Conservation (phyloP, 2,113 vertebrate genomes). For the Phrynosoma blainvillii region DNA sequence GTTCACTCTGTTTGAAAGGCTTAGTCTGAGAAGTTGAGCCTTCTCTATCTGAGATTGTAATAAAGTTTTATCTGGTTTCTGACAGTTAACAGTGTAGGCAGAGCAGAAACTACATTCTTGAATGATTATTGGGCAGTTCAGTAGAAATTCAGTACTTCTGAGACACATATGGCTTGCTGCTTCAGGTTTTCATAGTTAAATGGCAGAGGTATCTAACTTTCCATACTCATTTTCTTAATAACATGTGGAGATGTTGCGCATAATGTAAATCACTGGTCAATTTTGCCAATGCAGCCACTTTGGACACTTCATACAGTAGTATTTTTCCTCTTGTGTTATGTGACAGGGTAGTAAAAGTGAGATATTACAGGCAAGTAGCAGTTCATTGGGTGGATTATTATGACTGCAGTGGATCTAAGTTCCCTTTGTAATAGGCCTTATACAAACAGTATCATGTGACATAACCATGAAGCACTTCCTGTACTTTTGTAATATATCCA, state of each 20-base stretch:
- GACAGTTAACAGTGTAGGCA: background rate
- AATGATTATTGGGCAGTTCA: background rate
- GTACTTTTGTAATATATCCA: background rate
- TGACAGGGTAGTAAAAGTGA: background rate
- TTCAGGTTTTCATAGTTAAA: background rate
- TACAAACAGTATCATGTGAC: conserved; percentile 9
- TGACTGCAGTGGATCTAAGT: background rate
- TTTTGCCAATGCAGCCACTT: background rate
- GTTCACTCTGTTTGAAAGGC: too few relatives aligned
- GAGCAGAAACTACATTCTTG: background rate
- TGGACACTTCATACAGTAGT: background rate
- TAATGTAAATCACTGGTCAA: background rate
- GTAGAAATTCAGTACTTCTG: background rate
- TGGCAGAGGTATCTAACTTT: background rate
- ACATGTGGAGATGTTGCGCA: background rate
- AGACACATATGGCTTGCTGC: background rate
- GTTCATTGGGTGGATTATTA: background rate
- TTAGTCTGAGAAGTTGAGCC: background rate
- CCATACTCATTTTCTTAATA: background rate
- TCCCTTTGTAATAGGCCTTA: background rate
- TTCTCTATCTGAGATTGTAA: too few relatives aligned
- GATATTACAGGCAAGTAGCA: background rate
- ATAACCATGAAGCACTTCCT: conserved; percentile 19
- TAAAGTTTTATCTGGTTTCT: too few relatives aligned
- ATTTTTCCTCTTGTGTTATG: background rate